phyloP scores from a whole-genome alignment of 2,797 vertebrate genomes.

The Austrolebias charrua region DNA sequence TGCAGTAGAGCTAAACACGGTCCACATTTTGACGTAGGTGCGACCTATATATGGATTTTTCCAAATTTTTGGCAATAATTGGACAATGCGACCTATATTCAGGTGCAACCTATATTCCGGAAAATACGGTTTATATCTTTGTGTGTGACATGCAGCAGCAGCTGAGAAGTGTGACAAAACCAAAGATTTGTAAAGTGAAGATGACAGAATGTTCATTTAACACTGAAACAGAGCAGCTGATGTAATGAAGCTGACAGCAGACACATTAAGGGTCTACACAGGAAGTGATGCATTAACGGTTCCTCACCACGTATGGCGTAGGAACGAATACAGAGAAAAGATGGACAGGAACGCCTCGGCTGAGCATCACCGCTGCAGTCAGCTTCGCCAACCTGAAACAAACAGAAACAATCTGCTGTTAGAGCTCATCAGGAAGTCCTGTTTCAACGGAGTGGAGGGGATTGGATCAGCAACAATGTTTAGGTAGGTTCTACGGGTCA shows the following conservation, averaged over 20 bases:
- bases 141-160: too few species aligned
- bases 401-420: neutral
- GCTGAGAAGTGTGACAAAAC: too few species aligned
- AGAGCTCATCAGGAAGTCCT: neutral
- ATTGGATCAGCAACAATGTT: neutral
- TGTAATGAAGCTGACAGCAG: too few species aligned
- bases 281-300: neutral
- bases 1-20: too few species aligned
- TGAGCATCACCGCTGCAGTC: constrained; percentile 89
- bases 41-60: too few species aligned
- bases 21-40: too few species aligned
- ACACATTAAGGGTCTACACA: neutral
- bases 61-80: too few species aligned
- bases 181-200: too few species aligned
- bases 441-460: too few species aligned
- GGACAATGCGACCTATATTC: too few species aligned
- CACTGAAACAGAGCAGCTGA: neutral
- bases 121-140: too few species aligned
- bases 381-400: constrained; percentile 85
- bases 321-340: constrained; percentile 94
- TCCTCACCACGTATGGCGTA: constrained; percentile 94
- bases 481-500: neutral
- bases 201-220: neutral
- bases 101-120: too few species aligned
- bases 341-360: constrained; percentile 85